phyloP scores from a whole-genome alignment of 1,140 invertebrate genomes.

The Drosophila ficusphila region DNA sequence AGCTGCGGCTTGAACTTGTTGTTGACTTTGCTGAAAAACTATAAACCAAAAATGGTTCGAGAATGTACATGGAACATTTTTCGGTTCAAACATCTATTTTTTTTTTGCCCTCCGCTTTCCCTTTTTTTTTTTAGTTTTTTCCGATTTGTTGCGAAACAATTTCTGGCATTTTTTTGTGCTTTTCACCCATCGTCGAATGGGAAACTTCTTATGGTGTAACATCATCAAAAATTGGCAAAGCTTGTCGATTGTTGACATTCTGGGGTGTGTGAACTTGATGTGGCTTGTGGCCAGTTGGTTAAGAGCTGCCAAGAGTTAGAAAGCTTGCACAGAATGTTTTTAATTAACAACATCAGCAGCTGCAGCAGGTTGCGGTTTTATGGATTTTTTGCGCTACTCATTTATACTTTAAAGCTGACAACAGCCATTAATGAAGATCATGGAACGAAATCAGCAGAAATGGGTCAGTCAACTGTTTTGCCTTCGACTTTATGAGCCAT shows the following conservation, averaged over 20 bases:
- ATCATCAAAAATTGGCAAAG: conserved; percentile 63
- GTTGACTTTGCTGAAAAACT: conserved; percentile 56
- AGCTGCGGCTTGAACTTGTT: conserved; percentile 57
- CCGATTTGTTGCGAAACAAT: conserved; percentile 71
- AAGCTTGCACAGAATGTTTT: conserved; percentile 31
- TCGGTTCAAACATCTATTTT: conserved; percentile 31
- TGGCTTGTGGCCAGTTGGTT: conserved; percentile 26
- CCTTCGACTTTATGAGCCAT: conserved; percentile 37
- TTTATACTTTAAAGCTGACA: not conserved
- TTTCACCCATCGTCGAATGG: conserved; percentile 3
- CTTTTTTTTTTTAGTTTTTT: conserved; percentile 30
- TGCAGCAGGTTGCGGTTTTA: conserved; percentile 24
- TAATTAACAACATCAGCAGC: conserved; percentile 40
- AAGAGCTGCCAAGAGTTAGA: conserved; percentile 24
- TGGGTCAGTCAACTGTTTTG: conserved; percentile 8
- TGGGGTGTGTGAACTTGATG: conserved; percentile 53
- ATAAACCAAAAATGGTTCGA: conserved; percentile 52
- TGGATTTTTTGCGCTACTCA: too few species aligned
- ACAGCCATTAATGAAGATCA: conserved; percentile 5
- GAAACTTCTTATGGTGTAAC: conserved; percentile 62
- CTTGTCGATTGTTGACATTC: conserved; percentile 76
- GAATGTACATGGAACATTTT: conserved; percentile 53
- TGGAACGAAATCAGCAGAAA: conserved; percentile 10
- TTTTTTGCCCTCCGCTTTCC: not conserved
- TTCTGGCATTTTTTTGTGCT: conserved; percentile 24